Evolutionary conservation across 2,888 invertebrate species (phyloP).

Genomic region (Axea sp.): DNA sequence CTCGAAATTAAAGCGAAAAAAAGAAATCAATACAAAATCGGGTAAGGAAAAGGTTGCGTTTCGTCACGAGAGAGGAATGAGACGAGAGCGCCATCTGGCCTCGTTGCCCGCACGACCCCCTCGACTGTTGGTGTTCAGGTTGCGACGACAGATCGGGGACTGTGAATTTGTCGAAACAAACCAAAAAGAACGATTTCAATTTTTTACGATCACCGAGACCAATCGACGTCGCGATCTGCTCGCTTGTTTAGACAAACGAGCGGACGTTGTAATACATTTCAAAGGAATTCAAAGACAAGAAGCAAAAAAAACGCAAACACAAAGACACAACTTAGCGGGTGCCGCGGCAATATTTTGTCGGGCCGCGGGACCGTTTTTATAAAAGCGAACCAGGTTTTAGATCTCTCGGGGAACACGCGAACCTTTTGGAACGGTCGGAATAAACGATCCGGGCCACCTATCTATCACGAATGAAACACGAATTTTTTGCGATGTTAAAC

Average conservation of each 20-base stretch:
- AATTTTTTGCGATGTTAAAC: slow-evolving; percentile 14
- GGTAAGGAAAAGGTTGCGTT: slow-evolving; percentile 25
- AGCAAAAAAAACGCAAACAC: not conserved
- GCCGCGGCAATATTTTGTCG: slow-evolving; percentile 78
- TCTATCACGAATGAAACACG: slow-evolving; percentile 31
- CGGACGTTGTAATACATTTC: not conserved
- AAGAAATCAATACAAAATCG: not conserved
- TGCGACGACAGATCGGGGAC: slow-evolving; percentile 75
- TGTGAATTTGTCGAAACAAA: slow-evolving; percentile 70
- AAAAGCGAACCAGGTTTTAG: slow-evolving; percentile 73
- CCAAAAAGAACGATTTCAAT: slow-evolving; percentile 38
- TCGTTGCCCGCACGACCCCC: slow-evolving; percentile 17
- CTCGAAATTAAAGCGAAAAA: not conserved
- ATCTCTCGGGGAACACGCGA: slow-evolving; percentile 69
- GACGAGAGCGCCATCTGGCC: slow-evolving; percentile 28
- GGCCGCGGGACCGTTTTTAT: slow-evolving; percentile 77
- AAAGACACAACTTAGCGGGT: slow-evolving; percentile 66
- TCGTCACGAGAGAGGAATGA: slow-evolving; percentile 30
- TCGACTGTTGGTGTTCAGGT: slow-evolving; percentile 77
- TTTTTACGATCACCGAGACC: slow-evolving; percentile 3
- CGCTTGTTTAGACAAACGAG: too few species aligned
- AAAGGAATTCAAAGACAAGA: not conserved
- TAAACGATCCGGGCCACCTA: slow-evolving; percentile 64
- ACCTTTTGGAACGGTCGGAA: slow-evolving; percentile 64
- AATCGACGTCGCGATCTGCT: slow-evolving; percentile 1